Percentiles rank a stretch among this genome's conserved stretches.
Conservation (phyloP, 2,113 vertebrate species). For the Pachycephala philippinensis region DNA sequence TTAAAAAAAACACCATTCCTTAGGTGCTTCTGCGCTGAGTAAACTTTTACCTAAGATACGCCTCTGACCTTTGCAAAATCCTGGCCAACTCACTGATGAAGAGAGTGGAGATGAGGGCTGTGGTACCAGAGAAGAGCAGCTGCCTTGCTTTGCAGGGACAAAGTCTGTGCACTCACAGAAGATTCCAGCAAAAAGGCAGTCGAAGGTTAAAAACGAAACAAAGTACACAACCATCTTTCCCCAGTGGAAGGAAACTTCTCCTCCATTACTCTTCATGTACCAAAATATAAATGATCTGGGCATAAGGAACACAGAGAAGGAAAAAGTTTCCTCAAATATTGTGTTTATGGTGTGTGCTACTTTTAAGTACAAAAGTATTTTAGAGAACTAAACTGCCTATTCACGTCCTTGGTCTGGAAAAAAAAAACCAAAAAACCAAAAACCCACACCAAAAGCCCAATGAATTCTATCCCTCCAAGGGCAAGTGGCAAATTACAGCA, state of each 20-base stretch:
- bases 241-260: not conserved
- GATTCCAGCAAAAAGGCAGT: not conserved
- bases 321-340: not conserved
- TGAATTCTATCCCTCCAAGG: not conserved
- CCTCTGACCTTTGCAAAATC: not conserved
- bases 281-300: not conserved
- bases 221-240: not conserved
- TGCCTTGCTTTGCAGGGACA: not conserved
- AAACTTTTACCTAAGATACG: not conserved
- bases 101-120: not conserved
- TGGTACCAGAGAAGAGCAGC: not conserved
- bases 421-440: not conserved
- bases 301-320: not conserved
- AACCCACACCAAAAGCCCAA: not conserved
- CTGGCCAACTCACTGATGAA: not conserved
- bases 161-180: not conserved
- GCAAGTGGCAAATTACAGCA: not conserved
- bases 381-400: not conserved
- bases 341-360: not conserved
- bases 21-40: not conserved
- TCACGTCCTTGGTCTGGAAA: not conserved
- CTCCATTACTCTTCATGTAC: not conserved
- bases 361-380: not conserved
- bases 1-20: not conserved
- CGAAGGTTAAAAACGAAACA: not conserved